Base-by-base conservation (phyloP, 2,113 vertebrate genomes). In the Gorsachius goisagi region DNA sequence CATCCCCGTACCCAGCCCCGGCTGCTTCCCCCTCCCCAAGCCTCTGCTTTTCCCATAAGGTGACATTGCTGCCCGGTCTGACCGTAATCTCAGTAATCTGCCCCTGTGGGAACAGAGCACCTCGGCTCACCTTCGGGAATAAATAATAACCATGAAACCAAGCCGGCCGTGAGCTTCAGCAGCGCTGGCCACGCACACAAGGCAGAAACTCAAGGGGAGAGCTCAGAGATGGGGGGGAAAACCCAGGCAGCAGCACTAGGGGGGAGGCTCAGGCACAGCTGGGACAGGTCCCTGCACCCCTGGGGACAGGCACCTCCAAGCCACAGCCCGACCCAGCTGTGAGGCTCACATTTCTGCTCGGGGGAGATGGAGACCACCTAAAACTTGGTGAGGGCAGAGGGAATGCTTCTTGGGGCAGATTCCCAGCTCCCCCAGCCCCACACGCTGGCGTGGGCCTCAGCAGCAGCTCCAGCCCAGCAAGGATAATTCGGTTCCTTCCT, bases 121-220 rank as follows among this genome's bases (percentile, higher is more conserved):
- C 63, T 59, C 6, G 0, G 6, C 5, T 4, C 63, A 35, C 24
- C 67, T 44, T 62, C 2, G 0, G 59, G n/a, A 67, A 52, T 22
- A 35, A 91, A 60, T 27, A 49, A 33, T 1, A 49, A 37, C 62
- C 1, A 5, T 5, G 59, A 50, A 58, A 66, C 15, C 28, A 28
- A 88, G 59, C 18, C 1, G 3, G n/a, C 76, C 3, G 0, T 3
- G 4, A 85, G 74, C 66, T 19, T 11, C 3, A 3, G 60, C 47
- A 37, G n/a, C 0, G 0, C 55, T 47, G 53, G 41, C 56, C 55
- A 27, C 0, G 0, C 18, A 53, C 14, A 26, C 4, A 1, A 66
- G 44, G 49, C 77, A 91, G 73, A 79, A 82, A 82, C 19, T 32
- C 72, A 66, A 72, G 17, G 15, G 24, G 18, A 19, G 37, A 78